Conservation (phyloP, 2,888 invertebrate species). For the Drosophila leonis region DNA sequence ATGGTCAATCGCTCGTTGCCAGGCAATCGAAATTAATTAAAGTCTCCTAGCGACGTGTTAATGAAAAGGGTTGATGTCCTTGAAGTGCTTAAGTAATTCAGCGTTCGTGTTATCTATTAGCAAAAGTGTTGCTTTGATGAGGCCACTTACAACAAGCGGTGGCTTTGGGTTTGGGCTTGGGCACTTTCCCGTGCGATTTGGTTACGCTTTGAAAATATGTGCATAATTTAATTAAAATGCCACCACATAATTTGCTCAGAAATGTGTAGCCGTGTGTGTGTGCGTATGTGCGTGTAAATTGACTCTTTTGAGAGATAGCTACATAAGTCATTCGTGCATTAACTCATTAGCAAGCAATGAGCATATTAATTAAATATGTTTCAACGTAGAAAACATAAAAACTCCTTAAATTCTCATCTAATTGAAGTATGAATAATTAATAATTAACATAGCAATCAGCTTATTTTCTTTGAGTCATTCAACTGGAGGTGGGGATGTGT, state of each 20-base stretch:
- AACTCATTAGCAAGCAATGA: slow-evolving; percentile 77
- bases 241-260: slow-evolving; percentile 15
- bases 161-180: background rate
- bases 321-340: slow-evolving; percentile 76
- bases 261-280: slow-evolving; percentile 5
- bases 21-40: slow-evolving; percentile 50
- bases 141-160: slow-evolving; percentile 9
- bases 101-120: slow-evolving; percentile 61
- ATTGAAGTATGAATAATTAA: slow-evolving; percentile 50
- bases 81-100: slow-evolving; percentile 19
- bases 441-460: slow-evolving; percentile 2
- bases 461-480: background rate
- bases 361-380: slow-evolving; percentile 76
- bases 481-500: background rate
- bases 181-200: background rate
- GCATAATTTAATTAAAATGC: slow-evolving; percentile 79
- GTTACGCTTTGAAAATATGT: slow-evolving; percentile 15
- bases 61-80: slow-evolving; percentile 1
- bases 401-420: slow-evolving; percentile 6
- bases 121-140: slow-evolving; percentile 50
- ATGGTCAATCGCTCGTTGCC: slow-evolving; percentile 17
- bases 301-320: slow-evolving; percentile 49
- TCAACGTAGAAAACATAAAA: slow-evolving; percentile 17
- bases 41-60: slow-evolving; percentile 18
- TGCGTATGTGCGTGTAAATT: slow-evolving; percentile 6